phyloP scores from a whole-genome alignment of 1,140 invertebrate genomes.

The Brachionus koreanus region DNA sequence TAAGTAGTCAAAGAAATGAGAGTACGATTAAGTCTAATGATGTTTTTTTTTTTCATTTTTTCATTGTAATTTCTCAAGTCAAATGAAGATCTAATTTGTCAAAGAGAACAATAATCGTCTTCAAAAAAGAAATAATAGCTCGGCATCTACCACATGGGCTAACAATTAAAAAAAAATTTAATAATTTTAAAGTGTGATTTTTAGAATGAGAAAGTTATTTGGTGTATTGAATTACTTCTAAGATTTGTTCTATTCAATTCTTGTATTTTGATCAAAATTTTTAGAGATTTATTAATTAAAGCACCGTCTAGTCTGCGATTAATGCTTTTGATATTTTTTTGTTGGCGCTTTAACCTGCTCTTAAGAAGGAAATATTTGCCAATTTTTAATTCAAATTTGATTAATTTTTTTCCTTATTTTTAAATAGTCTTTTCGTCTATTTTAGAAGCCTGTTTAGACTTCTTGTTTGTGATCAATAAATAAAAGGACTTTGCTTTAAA shows the following conservation, averaged over 20 bases:
- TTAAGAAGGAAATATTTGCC: conserved; percentile 2
- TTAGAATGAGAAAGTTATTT: conserved; percentile 33
- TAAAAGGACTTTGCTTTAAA: no score
- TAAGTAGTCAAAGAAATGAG: neutral
- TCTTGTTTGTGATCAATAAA: no score
- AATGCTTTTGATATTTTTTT: neutral
- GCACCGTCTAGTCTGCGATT: conserved; percentile 30
- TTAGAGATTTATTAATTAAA: neutral
- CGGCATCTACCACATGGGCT: neutral
- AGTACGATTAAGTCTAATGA: conserved; percentile 36
- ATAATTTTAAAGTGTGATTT: conserved; percentile 16
- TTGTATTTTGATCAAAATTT: neutral
- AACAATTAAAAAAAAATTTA: neutral
- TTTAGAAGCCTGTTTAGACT: no score
- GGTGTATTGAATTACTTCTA: conserved; percentile 2
- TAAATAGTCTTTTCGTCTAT: neutral
- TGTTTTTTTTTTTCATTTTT: conserved; percentile 29
- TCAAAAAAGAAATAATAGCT: conserved; percentile 5
- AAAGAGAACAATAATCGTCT: neutral
- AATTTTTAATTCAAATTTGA: neutral
- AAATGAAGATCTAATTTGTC: neutral
- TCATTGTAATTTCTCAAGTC: neutral
- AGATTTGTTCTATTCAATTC: neutral
- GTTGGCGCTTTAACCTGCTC: neutral
- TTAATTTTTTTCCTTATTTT: neutral